Evolutionary conservation across 2,888 invertebrate species (phyloP), one percentile per base, ranked within the genome.

Genomic region (Xestia rhomboidea): DNA sequence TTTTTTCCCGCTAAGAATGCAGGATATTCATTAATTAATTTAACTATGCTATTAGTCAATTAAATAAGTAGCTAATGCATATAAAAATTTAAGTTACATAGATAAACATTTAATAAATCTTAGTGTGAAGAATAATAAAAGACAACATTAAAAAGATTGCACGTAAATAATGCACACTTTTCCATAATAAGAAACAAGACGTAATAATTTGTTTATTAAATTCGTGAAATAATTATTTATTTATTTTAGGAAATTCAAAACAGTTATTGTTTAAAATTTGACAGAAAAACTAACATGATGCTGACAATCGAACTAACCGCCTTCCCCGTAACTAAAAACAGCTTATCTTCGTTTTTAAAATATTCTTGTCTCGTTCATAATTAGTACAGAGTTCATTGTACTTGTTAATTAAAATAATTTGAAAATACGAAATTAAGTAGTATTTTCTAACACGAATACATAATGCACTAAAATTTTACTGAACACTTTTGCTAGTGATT

Each of bases 151-250:
- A 72, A 73, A 84, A 83, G 68, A 88, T 88, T 88, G 88, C 88
- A 88, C 88, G 54, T 70, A 34, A 68, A 69, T 83, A 88, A 87
- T 88, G 88, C 85, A 87, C 87, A 71, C 38, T 44, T 77, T 80
- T 78, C n/a, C 44, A 76, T 44, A 57, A 18, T 60, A 66, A 88
- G 87, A 88, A 87, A 88, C 85, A 73, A 57, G 27, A 62, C n/a
- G 13, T 57, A 49, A 46, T n/a, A n/a, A 49, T 60, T 63, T 63
- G 30, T 71, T 78, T 44, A 83, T 3, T 69, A 78, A 73, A 72
- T 75, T 82, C 72, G 64, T 76, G 15, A 62, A 62, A 62, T 34
- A 8, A 30, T 57, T 18, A 54, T n/a, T 54, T 13, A 30, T 60
- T 60, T 60, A 30, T 57, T 57, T 27, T 6, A 18, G 7, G 3